Evolutionary conservation across 2,888 invertebrate genomes (phyloP).

Genomic region (Lamellibrachia satsuma): DNA sequence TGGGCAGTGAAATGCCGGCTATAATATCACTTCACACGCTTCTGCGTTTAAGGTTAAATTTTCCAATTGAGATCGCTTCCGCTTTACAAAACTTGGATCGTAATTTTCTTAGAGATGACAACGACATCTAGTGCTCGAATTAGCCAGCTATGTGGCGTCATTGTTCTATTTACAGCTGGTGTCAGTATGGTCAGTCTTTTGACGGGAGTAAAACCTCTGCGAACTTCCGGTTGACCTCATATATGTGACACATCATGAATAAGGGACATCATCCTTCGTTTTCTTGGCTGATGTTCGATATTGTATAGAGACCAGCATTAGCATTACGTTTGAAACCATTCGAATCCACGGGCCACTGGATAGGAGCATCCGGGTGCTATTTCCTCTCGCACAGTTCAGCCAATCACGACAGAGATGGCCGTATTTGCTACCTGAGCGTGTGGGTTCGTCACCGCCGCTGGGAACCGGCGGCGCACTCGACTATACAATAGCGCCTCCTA

Average conservation of each 20-base stretch:
- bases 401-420: neutral
- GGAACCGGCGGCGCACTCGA: neutral
- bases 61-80: neutral
- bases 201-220: neutral
- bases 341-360: too few relatives aligned
- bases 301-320: neutral
- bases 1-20: neutral
- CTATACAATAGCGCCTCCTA: neutral
- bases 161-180: neutral
- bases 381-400: neutral
- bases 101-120: neutral
- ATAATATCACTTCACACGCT: neutral
- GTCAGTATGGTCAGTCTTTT: neutral
- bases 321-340: neutral
- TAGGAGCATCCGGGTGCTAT: too few relatives aligned
- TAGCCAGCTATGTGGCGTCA: neutral
- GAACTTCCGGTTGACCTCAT: neutral
- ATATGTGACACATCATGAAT: neutral
- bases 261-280: neutral
- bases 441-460: neutral
- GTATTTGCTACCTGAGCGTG: neutral
- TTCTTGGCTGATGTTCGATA: neutral
- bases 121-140: neutral
- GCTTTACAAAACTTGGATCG: neutral
- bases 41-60: neutral